A percentile compares a stretch with the other conserved stretches of the same genome.
phyloP scores from a whole-genome alignment of 2,113 vertebrate genomes.

The Micromys minutus region DNA sequence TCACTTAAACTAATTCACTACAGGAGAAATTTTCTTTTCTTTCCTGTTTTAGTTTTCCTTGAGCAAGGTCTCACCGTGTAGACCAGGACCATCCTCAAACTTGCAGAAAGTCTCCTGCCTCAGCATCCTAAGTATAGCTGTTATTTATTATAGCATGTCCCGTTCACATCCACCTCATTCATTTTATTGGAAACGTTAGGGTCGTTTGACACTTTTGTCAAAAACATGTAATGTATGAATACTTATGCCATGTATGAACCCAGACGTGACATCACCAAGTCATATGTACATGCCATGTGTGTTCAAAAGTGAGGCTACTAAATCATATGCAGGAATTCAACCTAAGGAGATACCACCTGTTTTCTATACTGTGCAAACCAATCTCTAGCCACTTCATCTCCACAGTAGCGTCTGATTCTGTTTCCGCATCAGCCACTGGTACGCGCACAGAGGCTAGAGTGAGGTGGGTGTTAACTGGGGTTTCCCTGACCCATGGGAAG shows the following conservation, averaged over 20 bases:
- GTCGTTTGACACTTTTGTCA: not conserved
- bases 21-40: not conserved
- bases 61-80: not conserved
- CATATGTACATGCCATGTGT: not conserved
- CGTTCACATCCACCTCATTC: not conserved
- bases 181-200: not conserved
- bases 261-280: not conserved
- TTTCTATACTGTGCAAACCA: no score
- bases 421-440: not conserved
- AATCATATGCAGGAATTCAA: not conserved
- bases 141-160: not conserved
- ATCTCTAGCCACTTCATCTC: not conserved
- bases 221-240: not conserved
- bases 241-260: not conserved
- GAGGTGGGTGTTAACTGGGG: not conserved
- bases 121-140: not conserved
- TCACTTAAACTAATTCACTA: constrained; percentile 1
- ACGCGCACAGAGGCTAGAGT: not conserved
- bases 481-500: not conserved
- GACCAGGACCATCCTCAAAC: no score
- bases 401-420: not conserved
- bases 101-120: not conserved
- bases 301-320: not conserved
- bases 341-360: not conserved
- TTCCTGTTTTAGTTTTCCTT: not conserved